Base-by-base conservation (phyloP, 2,888 invertebrate species). In the Epinotia bilunana region DNA sequence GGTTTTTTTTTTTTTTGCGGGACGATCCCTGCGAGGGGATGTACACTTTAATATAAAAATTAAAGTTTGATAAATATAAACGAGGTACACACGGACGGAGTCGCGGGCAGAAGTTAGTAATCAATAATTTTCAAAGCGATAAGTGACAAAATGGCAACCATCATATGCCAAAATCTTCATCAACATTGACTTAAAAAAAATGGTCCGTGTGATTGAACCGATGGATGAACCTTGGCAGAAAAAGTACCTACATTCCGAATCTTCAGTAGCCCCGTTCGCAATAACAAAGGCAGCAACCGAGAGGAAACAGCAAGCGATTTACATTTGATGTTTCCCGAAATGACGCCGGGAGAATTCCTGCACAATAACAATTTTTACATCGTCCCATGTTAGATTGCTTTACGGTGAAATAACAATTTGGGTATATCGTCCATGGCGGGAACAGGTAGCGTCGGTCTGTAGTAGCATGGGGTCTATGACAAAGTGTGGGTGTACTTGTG, bases 311-410 rank as follows among this genome's bases (percentile, higher is more conserved):
- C 58, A 70, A 74, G 33, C 69, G 58, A 74, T 70, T 70, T 70
- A 58, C 74, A 74, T 74, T 74, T 74, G 70, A 74, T 74, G 70
- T 74, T 63, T 23, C 58, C 64, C 28, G 70, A 65, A 60, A 74
- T 70, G 70, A 74, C 70, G 70, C 70, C 39, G 64, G 46, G 57
- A 23, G 39, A 16, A 58, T 69, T 58, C 64, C n/a, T 33, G 63
- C 43, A 73, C 58, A 74, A 60, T 60, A 53, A 64, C 33, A 70
- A 60, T 70, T 70, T 74, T 74, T 61, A 60, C 60, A 55, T 70
- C 23, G 39, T 53, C 20, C 57, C 58, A n/a, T 18, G 61, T 64
- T 20, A 53, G 63, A 70, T 70, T 60, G 64, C 3, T 70, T 70
- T 62, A 67, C 20, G 61, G 58, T 61, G 61, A 65, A 65, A 73